A percentile compares a stretch with the other conserved stretches of the same genome.
phyloP scores from a whole-genome alignment of 1,140 invertebrate genomes.

The Samia ricini region DNA sequence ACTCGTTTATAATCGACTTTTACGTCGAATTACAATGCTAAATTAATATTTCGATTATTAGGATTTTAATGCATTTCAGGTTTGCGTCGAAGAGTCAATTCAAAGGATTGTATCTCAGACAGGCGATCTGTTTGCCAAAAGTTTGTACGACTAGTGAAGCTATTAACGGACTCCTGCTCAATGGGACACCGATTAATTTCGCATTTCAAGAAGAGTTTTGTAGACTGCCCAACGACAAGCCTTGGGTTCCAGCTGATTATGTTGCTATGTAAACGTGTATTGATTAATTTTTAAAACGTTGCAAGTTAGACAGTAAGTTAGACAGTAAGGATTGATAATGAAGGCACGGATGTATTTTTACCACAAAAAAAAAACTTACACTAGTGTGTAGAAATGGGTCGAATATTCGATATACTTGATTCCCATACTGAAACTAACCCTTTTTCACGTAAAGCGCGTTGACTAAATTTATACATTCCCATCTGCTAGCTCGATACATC shows the following conservation, averaged over 20 bases:
- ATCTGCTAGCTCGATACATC: too few relatives aligned
- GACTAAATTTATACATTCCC: too few relatives aligned
- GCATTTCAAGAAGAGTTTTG: slow-evolving; percentile 30
- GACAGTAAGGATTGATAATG: too few relatives aligned
- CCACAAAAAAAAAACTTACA: too few relatives aligned
- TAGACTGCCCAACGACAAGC: slow-evolving; percentile 42
- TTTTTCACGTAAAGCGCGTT: too few relatives aligned
- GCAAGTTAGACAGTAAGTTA: background rate
- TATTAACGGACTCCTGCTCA: slow-evolving; percentile 9
- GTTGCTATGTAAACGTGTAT: slow-evolving; percentile 35
- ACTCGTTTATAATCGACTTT: too few relatives aligned
- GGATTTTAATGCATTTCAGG: slow-evolving; percentile 23
- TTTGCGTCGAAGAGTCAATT: background rate
- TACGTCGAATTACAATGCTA: too few relatives aligned
- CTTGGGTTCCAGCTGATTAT: slow-evolving; percentile 32
- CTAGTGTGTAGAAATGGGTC: too few relatives aligned
- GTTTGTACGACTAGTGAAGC: slow-evolving; percentile 24
- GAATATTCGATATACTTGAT: too few relatives aligned
- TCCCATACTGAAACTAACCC: too few relatives aligned
- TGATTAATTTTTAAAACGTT: background rate
- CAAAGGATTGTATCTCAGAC: background rate
- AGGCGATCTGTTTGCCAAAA: slow-evolving; percentile 36
- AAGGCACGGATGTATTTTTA: too few relatives aligned
- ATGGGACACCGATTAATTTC: slow-evolving; percentile 19
- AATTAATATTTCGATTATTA: too few relatives aligned